phyloP scores from a whole-genome alignment of 2,113 vertebrate genomes.

The Sorex fumeus region DNA sequence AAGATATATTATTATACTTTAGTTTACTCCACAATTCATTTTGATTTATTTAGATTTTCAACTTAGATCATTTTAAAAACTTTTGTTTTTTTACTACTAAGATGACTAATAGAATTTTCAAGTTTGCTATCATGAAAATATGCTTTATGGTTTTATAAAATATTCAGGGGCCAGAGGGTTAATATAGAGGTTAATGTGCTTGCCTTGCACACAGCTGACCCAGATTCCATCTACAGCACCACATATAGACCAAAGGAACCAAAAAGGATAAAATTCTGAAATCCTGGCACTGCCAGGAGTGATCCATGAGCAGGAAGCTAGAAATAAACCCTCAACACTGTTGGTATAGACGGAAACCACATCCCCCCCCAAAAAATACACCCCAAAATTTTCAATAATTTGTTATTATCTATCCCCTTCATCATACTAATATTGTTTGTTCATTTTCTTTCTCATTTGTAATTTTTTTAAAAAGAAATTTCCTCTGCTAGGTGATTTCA shows the following conservation, averaged over 20 bases:
- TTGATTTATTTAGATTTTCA: background rate
- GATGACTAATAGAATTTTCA: background rate
- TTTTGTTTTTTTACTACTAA: background rate
- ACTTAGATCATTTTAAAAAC: background rate
- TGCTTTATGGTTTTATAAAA: background rate
- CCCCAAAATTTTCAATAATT: background rate
- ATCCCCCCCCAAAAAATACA: no score
- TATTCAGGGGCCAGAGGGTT: background rate
- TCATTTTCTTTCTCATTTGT: background rate
- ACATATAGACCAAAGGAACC: no score
- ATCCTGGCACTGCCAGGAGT: no score
- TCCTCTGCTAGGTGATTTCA: background rate
- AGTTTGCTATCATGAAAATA: background rate
- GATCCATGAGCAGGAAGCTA: no score
- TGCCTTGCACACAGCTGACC: no score
- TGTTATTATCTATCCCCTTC: background rate
- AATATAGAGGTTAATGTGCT: no score
- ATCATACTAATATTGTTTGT: background rate
- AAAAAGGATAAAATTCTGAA: no score
- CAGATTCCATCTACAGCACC: no score
- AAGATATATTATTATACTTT: background rate
- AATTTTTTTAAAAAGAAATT: background rate
- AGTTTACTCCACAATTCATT: background rate
- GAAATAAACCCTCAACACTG: no score
- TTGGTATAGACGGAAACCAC: no score